Base-by-base conservation (phyloP, 2,888 invertebrate species). In the Molorchus minor region DNA sequence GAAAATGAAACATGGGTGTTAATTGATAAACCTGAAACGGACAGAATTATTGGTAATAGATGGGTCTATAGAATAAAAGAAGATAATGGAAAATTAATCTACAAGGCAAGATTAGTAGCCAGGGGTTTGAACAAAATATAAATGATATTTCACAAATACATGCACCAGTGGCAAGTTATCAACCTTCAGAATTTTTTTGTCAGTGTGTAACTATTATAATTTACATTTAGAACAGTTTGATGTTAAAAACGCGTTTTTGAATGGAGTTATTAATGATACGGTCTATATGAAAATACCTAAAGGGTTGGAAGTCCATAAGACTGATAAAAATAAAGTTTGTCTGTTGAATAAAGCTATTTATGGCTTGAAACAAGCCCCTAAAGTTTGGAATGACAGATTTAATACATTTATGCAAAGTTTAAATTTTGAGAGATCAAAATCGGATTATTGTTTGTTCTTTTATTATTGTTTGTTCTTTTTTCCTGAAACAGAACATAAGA, bases 101-200 rank as follows among this genome's bases (percentile, higher is more conserved):
- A 2, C 15, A 15, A 16, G 19, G 40, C 19, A 17, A 2, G 40
- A 17, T 40, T 40, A n/a, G 40, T 40, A 17, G 19, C 19, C 1
- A 5, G 40, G 8, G 40, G 40, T 0, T 40, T 40, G 3, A 17
- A 41, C 17, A 17, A 41, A 10, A 17, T 19, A 41, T 21, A 56
- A 35, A 33, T 64, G 61, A 54, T 53, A 57, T 2, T 21, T 64
- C n/a, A n/a, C n/a, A 46, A 30, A 46, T 7, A 16, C 21, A 44
- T 12, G 20, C 44, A 21, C 44, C 44, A n/a, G 46, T 46, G 2
- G 46, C 46, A 19, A 46, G 30, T 29, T 46, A 30, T 10, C 8
- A 15, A 46, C 46, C 5, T n/a, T 46, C 13, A 46, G 20, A 29
- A 8, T 29, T 13, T 35, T 46, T 7, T 19, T 46, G 4, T 46